A percentile compares a stretch with the other conserved stretches of the same genome.
Conservation (phyloP, 1,140 invertebrate species). For the Lucilia sericata region DNA sequence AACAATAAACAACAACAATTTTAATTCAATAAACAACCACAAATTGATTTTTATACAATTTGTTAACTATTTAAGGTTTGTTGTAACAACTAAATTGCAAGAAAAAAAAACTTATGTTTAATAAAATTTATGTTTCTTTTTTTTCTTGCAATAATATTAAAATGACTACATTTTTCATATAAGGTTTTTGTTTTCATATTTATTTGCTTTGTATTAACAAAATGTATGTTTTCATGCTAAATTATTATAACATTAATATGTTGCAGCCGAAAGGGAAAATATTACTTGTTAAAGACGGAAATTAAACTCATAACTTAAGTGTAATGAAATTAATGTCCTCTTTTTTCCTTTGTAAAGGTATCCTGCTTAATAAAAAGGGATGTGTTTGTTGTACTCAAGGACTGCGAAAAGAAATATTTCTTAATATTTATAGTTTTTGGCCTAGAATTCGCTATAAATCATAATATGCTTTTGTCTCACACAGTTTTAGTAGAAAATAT, state of each 20-base stretch:
- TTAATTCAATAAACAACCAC: no score
- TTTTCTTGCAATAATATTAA: neutral
- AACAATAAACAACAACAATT: neutral
- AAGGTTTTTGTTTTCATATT: neutral
- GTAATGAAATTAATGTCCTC: neutral
- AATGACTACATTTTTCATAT: neutral
- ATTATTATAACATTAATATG: conserved; percentile 18
- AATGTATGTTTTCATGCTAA: conserved; percentile 12
- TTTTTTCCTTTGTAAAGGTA: neutral
- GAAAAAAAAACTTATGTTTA: no score
- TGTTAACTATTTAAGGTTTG: no score
- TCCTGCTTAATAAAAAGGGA: no score
- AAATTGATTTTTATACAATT: no score
- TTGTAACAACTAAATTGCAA: no score
- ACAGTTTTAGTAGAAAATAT: no score
- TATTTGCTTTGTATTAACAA: neutral
- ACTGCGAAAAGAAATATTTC: no score
- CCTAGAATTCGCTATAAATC: no score
- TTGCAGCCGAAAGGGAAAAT: neutral
- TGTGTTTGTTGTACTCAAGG: no score
- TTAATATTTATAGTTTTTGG: no score
- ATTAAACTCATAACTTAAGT: conserved; percentile 17
- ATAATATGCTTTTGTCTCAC: no score
- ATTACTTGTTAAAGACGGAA: neutral
- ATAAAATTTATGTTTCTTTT: neutral